Evolutionary conservation across 2,888 invertebrate genomes (phyloP), one percentile per base, ranked within the genome.

Genomic region (Nomada ruficornis): DNA sequence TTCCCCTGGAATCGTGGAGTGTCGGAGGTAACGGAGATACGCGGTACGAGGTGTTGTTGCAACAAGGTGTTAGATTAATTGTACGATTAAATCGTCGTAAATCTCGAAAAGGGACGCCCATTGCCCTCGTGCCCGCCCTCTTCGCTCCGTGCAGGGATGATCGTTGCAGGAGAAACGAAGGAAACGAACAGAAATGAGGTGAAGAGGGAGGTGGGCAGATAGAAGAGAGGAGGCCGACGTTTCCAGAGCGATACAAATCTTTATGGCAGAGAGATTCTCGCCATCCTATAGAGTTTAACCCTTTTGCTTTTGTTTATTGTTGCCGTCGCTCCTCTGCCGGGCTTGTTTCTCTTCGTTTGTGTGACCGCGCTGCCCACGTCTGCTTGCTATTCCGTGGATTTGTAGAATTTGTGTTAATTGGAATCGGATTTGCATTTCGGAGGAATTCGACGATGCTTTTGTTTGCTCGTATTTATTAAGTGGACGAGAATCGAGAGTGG

Each of bases 11-110:
- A 80, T 82, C 59, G 72, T 29, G 71, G 63, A 55, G 76, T 65
- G 75, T 74, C 74, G 60, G 74, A 59, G 76, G 75, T 74, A 82
- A 82, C 69, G 70, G 82, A 79, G 83, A 82, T 79, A 80, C 82
- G 86, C 83, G 79, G 81, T 81, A 77, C 83, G 91, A 93, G 92
- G 91, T 93, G 92, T 93, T 93, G 92, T 93, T 93, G 91, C 92
- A 93, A 93, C 93, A 93, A 93, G 93, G 93, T 93, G 93, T 93
- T 93, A 93, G 93, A 93, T 93, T 93, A 93, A 93, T 93, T 93
- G 93, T 93, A 88, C 91, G 93, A 93, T 93, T 93, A 93, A 92
- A 93, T 91, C 89, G 89, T 92, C 93, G 93, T 93, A 93, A 93
- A 93, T 93, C 92, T 92, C 88, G 87, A 84, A 84, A 88, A 84